A percentile compares a stretch with the other conserved stretches of the same genome.
These are phyloP conservation scores for Oreotrochilus melanogaster DNA, from an alignment of 2,113 vertebrate species.

Conservation along the genomic window DNA sequence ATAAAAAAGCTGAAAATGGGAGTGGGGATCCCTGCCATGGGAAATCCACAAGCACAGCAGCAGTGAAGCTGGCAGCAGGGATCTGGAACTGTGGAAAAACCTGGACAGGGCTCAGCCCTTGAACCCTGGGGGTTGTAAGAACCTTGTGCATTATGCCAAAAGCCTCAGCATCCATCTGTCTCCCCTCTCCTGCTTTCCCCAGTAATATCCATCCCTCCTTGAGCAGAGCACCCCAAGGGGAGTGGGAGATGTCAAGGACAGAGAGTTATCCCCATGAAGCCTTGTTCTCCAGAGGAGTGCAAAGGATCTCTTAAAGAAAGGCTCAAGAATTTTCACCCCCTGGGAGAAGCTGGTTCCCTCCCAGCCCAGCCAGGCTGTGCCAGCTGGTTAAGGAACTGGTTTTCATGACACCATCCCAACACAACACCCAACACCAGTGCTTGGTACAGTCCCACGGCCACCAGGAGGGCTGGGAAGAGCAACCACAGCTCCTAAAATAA, in stretches of 20 bases:
- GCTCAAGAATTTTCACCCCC: neutral
- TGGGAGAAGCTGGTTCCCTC: neutral
- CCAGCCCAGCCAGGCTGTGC: neutral
- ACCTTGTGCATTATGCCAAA: neutral
- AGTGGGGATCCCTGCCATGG: neutral
- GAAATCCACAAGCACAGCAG: neutral
- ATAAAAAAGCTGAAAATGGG: neutral
- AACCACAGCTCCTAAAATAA: constrained; percentile 29
- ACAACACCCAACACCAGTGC: neutral
- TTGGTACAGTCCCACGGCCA: accelerated
- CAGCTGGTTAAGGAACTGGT: neutral
- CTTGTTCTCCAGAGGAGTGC: neutral
- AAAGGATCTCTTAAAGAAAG: neutral
- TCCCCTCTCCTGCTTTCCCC: neutral
- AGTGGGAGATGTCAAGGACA: neutral
- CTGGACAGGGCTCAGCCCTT: neutral
- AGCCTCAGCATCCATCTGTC: neutral
- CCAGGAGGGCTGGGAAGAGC: neutral
- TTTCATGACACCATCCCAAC: neutral
- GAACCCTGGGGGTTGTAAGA: neutral
- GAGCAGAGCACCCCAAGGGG: neutral
- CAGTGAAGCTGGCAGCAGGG: neutral
- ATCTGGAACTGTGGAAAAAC: neutral
- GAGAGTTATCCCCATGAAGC: neutral
- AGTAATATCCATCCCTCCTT: neutral